Percentiles rank a stretch among this genome's conserved stretches.
These are phyloP conservation scores for Odiellus spinosus DNA, from an alignment of 2,888 invertebrate species.

Conservation along the genomic window DNA sequence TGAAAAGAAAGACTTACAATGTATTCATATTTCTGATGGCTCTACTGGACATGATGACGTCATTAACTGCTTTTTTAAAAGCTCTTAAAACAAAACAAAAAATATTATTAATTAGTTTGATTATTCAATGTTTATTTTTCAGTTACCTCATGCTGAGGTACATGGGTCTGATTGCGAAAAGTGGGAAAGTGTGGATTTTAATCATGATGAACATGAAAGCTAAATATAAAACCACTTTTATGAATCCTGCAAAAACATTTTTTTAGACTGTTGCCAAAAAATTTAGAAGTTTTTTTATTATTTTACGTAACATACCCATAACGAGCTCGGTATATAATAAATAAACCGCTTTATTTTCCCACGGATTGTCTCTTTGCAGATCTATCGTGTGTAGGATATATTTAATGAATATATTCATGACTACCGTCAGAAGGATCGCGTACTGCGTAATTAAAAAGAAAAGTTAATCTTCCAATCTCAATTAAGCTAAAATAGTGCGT, in stretches of 20 bases:
- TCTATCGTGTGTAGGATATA: slow-evolving; percentile 76
- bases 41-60: slow-evolving; percentile 87
- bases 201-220: slow-evolving; percentile 93
- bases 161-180: slow-evolving; percentile 98
- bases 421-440: slow-evolving; percentile 84
- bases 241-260: slow-evolving; percentile 25
- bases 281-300: slow-evolving; percentile 2
- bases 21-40: slow-evolving; percentile 98
- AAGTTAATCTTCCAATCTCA: no score
- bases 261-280: not conserved
- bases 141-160: slow-evolving; percentile 86
- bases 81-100: slow-evolving; percentile 42
- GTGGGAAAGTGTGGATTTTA: slow-evolving; percentile 84
- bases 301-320: slow-evolving; percentile 48
- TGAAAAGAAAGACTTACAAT: slow-evolving; percentile 37
- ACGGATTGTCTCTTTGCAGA: slow-evolving; percentile 80
- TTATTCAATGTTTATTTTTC: not conserved
- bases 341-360: slow-evolving; percentile 99
- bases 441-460: slow-evolving; percentile 40
- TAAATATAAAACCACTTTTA: slow-evolving; percentile 63
- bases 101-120: not conserved
- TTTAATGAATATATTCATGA: slow-evolving; percentile 81
- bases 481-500: not conserved
- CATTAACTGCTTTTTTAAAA: slow-evolving; percentile 93
- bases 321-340: slow-evolving; percentile 88